Conservation (phyloP, 1,140 invertebrate genomes). For the Heterodera carotae region DNA sequence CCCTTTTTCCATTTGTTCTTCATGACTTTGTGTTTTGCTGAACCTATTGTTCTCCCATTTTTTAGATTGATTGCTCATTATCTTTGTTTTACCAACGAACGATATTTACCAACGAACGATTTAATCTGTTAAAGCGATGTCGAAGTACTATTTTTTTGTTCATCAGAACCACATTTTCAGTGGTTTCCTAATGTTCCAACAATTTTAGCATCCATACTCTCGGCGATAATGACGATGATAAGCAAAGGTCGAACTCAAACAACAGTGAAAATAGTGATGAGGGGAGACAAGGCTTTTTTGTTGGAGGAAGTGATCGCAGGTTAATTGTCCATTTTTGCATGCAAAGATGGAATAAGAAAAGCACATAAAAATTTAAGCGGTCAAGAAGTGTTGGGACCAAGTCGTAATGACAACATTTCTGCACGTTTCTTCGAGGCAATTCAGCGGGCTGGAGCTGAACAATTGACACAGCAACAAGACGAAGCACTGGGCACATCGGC, state of each 20-base stretch:
- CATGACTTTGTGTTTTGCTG: too few relatives aligned
- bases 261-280: slow-evolving; percentile 42
- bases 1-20: too few relatives aligned
- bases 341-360: not conserved
- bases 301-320: slow-evolving; percentile 48
- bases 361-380: slow-evolving; percentile 72
- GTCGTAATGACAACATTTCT: slow-evolving; percentile 11
- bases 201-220: slow-evolving; percentile 32
- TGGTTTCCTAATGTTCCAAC: too few relatives aligned
- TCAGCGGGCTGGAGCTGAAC: slow-evolving; percentile 74
- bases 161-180: too few relatives aligned
- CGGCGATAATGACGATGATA: slow-evolving; percentile 10
- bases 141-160: too few relatives aligned
- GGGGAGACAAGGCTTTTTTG: slow-evolving; percentile 50
- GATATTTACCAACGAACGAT: too few relatives aligned
- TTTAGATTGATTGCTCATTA: too few relatives aligned
- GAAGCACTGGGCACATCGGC: slow-evolving; percentile 24
- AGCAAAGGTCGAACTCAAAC: not conserved
- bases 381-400: slow-evolving; percentile 89
- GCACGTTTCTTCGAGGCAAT: slow-evolving; percentile 50
- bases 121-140: too few relatives aligned
- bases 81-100: too few relatives aligned
- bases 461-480: slow-evolving; percentile 70
- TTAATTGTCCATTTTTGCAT: not conserved
- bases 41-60: too few relatives aligned